Evolutionary conservation across 1,140 invertebrate genomes (phyloP).

Genomic region (Sarcophaga peregrina): DNA sequence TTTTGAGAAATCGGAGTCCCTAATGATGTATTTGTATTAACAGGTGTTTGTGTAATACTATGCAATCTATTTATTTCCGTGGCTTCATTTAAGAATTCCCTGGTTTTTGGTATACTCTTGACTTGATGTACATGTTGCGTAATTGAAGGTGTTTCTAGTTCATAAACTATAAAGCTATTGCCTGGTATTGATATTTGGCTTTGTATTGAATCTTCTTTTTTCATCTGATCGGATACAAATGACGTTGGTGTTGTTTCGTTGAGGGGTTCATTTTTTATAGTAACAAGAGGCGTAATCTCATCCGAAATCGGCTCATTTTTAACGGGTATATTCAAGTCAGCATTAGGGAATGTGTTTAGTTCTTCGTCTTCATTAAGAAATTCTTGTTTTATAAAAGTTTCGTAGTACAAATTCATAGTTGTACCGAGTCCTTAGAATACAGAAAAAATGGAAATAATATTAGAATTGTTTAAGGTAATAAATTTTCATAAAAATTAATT

Average conservation of each 20-base stretch:
- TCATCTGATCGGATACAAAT: background rate
- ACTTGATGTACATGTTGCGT: background rate
- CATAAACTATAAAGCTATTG: slow-evolving; percentile 7
- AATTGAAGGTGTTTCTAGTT: background rate
- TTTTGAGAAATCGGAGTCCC: background rate
- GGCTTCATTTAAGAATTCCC: background rate
- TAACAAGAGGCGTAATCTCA: background rate
- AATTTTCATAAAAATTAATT: background rate
- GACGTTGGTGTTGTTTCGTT: background rate
- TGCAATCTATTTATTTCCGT: background rate
- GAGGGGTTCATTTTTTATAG: background rate
- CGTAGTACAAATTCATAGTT: background rate
- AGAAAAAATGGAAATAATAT: background rate
- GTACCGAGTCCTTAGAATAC: too few relatives aligned
- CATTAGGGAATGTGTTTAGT: background rate
- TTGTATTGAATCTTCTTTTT: background rate
- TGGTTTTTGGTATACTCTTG: too few relatives aligned
- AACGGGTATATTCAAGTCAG: background rate
- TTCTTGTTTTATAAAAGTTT: background rate
- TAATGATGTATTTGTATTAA: background rate
- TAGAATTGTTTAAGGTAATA: background rate
- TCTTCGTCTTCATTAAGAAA: background rate
- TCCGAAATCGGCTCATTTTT: background rate
- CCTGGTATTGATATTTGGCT: background rate
- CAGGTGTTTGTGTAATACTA: background rate